Evolutionary conservation across 1,140 invertebrate genomes (phyloP), one percentile per base, ranked within the genome.

Genomic region (Lepidurus apus): DNA sequence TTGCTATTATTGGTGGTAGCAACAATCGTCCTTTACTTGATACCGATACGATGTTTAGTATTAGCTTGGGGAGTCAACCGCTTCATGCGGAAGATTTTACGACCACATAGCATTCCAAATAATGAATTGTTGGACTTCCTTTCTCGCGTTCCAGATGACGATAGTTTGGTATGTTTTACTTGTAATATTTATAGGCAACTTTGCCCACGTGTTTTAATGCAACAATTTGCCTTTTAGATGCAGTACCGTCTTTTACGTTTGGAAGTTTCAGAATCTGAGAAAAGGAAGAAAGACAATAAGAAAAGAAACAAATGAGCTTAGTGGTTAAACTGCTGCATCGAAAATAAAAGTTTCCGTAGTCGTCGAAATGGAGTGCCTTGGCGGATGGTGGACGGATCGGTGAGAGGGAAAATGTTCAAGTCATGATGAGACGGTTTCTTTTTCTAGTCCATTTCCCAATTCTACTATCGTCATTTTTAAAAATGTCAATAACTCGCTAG

Each of bases 11-110:
- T 89, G 34, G 79, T 83, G 47, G 80, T 86, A 21, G 85, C 82
- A 73, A 85, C 84, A 7, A 81, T 93, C 47, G 90, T 99, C 6
- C 86, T 99, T 4, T 99, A 98, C 83, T 90, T 93, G 80, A 91
- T 99, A 82, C 97, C 97, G 17, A 85, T 98, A 45, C 89, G 97
- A 83, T 96, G 93, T 85, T 87, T 99, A 17, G 90, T 99, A 17
- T 91, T 99, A 88, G 88, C 90, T n/a, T 99, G 96, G 96, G 98
- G 97, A 84, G 89, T 98, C 34, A 97, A 98, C 86, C 99, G 99
- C 87, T 99, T 99, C 86, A 92, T 95, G 10, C 91, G 97, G 80
- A 95, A 97, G 85, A 89, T 99, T 77, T 84, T 98, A 47, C 42
- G 95, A 80, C 97, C 97, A 13, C 92, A 98, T 86, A 93, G 93